A percentile compares a stretch with the other conserved stretches of the same genome.
phyloP scores from a whole-genome alignment of 1,140 invertebrate species.

The Lamellibrachia luymesi region DNA sequence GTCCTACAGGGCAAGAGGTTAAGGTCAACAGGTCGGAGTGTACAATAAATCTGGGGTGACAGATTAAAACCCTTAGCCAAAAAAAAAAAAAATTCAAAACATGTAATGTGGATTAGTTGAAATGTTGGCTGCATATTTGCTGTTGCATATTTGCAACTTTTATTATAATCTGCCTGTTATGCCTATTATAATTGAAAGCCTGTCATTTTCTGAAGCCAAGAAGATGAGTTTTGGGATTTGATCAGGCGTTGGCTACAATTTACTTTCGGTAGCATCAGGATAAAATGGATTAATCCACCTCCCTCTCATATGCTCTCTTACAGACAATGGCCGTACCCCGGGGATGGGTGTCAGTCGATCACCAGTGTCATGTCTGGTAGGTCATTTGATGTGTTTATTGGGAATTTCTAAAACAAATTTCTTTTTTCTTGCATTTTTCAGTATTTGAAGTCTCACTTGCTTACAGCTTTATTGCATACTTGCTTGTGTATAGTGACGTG shows the following conservation, averaged over 20 bases:
- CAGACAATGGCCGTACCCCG: conserved; percentile 77
- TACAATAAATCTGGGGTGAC: too few relatives aligned
- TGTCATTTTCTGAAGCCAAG: neutral
- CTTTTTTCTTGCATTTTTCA: too few relatives aligned
- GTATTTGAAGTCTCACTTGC: too few relatives aligned
- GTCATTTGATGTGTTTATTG: conserved; percentile 4
- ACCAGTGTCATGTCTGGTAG: conserved; percentile 63
- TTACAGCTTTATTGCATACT: too few relatives aligned
- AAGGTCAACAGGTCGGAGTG: too few relatives aligned
- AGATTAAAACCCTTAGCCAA: too few relatives aligned
- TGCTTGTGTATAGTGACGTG: too few relatives aligned
- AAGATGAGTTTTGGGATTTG: neutral
- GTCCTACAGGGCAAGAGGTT: too few relatives aligned
- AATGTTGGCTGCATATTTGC: too few relatives aligned
- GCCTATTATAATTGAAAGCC: neutral
- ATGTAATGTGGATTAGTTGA: too few relatives aligned
- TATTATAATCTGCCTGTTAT: neutral
- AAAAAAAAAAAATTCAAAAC: too few relatives aligned
- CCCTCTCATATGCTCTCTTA: conserved; percentile 36
- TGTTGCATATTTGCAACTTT: neutral
- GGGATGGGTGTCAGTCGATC: conserved; percentile 85
- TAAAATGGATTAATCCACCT: neutral
- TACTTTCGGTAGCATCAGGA: neutral
- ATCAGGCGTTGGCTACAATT: neutral
- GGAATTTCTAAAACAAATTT: too few relatives aligned